These are phyloP conservation scores for Conomelus anceps DNA, from an alignment of 2,888 invertebrate species.

Conservation along the genomic window DNA sequence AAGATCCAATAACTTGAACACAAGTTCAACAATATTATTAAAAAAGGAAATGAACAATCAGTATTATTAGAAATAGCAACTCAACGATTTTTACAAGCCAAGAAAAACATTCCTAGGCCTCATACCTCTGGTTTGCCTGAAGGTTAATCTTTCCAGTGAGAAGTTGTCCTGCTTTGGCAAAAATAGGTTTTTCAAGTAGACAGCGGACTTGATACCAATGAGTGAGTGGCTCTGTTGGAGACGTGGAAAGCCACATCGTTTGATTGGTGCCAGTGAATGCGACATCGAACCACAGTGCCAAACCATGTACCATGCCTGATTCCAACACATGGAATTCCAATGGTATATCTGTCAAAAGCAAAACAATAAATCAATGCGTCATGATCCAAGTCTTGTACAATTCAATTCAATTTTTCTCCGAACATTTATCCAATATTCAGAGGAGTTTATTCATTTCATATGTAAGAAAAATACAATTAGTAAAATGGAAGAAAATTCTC, in stretches of 20 bases:
- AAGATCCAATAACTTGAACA: no score
- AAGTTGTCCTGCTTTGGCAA: conserved; percentile 89
- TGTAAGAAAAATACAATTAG: no score
- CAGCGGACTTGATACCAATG: conserved; percentile 99
- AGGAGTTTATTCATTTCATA: no score
- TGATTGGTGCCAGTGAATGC: conserved; percentile 86
- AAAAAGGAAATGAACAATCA: no score
- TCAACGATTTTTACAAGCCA: neutral
- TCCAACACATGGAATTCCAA: conserved; percentile 86
- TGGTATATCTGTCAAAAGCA: conserved; percentile 63
- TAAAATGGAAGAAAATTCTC: no score
- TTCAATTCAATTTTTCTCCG: neutral
- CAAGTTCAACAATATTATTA: no score
- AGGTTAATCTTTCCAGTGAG: conserved; percentile 81
- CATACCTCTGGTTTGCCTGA: conserved; percentile 81
- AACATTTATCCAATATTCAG: no score
- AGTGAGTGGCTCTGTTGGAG: conserved; percentile 94
- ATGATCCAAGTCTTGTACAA: neutral
- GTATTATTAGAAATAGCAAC: no score
- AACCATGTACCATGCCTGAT: conserved; percentile 90
- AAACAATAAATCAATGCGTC: conserved; percentile 13
- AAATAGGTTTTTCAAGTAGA: conserved; percentile 84
- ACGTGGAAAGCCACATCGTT: conserved; percentile 93
- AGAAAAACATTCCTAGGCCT: conserved; percentile 1
- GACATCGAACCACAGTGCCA: conserved; percentile 99